Evolutionary conservation across 2,797 vertebrate genomes (phyloP).

Genomic region (Melopsittacus undulatus): DNA sequence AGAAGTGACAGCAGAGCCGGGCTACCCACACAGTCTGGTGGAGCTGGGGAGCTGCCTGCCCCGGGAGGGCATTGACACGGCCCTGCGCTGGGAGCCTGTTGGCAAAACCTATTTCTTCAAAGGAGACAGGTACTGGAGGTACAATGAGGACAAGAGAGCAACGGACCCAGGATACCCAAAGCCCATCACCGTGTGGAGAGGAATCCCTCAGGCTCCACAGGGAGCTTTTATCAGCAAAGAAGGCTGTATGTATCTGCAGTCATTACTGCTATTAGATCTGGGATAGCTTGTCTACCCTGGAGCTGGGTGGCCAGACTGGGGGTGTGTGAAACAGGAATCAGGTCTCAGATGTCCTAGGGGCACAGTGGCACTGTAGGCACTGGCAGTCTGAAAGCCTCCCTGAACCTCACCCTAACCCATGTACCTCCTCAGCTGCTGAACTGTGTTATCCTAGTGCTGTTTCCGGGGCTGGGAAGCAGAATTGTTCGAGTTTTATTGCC

Average conservation of each 20-base stretch:
- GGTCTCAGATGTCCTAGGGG: not conserved
- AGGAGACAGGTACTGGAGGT: constrained; percentile 96
- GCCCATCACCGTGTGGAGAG: constrained; percentile 94
- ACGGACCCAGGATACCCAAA: constrained; percentile 95
- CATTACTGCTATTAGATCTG: rapidly evolving
- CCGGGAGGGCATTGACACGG: constrained; percentile 91
- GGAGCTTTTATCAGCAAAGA: constrained; percentile 97
- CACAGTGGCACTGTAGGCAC: not conserved
- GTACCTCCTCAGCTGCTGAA: not conserved
- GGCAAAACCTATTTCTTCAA: constrained; percentile 99
- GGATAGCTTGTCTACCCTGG: not conserved
- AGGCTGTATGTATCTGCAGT: constrained; percentile 87
- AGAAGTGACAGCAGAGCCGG: constrained; percentile 92
- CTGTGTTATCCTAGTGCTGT: not conserved
- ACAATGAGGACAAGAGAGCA: constrained; percentile 91
- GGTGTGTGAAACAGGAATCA: not conserved
- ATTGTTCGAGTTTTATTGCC: not conserved
- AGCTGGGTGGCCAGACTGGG: not conserved
- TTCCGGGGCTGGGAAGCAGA: not conserved
- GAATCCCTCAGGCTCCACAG: constrained; percentile 91
- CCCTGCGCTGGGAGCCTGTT: constrained; percentile 94
- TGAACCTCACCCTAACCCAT: not conserved
- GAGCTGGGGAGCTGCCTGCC: constrained; percentile 92
- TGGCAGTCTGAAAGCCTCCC: not conserved
- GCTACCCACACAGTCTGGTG: constrained; percentile 92